Evolutionary conservation across 2,888 invertebrate species (phyloP).

Genomic region (Glyphotaelius pellucidus): DNA sequence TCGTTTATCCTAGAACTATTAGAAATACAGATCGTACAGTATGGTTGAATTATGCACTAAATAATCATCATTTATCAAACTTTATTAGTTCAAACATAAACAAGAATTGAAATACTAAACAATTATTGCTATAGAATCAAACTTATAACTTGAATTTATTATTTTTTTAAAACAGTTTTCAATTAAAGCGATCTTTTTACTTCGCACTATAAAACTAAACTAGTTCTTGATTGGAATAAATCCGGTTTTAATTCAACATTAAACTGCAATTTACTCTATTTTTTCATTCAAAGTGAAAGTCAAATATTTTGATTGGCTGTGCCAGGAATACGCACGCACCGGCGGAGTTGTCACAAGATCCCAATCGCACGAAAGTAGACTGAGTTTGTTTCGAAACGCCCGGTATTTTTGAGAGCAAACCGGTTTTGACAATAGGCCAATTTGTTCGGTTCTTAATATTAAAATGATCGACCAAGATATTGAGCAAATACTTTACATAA

Average conservation of each 20-base stretch:
- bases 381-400: constrained; percentile 5
- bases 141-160: background rate
- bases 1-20: no score
- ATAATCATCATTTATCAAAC: no score
- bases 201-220: constrained; percentile 1
- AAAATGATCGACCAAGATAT: background rate
- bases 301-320: constrained; percentile 20
- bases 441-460: constrained; percentile 13
- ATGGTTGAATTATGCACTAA: no score
- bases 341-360: constrained; percentile 29
- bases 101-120: background rate
- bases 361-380: background rate
- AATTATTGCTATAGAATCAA: background rate
- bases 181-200: background rate
- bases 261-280: constrained; percentile 28
- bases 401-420: background rate
- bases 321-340: constrained; percentile 6
- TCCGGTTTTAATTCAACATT: constrained; percentile 19
- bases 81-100: no score
- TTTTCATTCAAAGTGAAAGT: constrained; percentile 37
- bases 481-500: background rate
- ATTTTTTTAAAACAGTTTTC: background rate
- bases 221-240: background rate
- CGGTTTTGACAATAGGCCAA: constrained; percentile 18
- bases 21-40: no score